Base-by-base conservation (phyloP, 2,113 vertebrate species). In the Hoplias malabaricus region DNA sequence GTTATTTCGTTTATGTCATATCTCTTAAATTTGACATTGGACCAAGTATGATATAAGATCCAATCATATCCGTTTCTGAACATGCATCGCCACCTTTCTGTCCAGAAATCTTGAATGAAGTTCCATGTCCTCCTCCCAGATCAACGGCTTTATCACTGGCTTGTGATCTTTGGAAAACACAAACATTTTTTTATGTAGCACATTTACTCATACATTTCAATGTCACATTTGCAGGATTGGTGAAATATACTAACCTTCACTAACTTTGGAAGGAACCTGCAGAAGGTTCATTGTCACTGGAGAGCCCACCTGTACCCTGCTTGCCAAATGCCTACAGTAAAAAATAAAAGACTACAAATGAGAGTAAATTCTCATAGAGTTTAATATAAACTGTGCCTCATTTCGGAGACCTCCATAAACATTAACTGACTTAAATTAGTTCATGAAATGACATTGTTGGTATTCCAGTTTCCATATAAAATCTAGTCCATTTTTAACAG, bases 61-160 rank as follows among this genome's bases (percentile, higher is more conserved):
- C n/a, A n/a, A n/a, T n/a, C 8, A 48, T 77, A 61, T 59, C 0
- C 33, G 6, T 67, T 25, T 16, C 21, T 73, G 61, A 65, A 65
- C 9, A 38, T 46, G 13, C 11, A 69, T 3, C 10, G 8, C 85
- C 81, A 98, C 98, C 94, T 96, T 97, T 87, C 94, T 93, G 59
- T 95, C 94, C 79, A 95, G 74, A 87, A 96, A 99, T 69, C 66
- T 90, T 1, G 94, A 96, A 38, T 54, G 86, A 74, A 98, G 90
- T 77, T 96, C 89, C 29, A 92, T 73, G 79, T 99, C 96, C 21
- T 96, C 94, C 79, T 96, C 93, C 96, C 94, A 97, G 13, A 83
- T 81, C 62, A 96, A 80, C 14, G 92, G 87, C 65, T 91, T 87
- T 88, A 93, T 95, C 5, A 69, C 50, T 0, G 84, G 80, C 23